A percentile compares a stretch with the other conserved stretches of the same genome.
Conservation (phyloP, 2,888 invertebrate genomes). For the Acronicta leporina region DNA sequence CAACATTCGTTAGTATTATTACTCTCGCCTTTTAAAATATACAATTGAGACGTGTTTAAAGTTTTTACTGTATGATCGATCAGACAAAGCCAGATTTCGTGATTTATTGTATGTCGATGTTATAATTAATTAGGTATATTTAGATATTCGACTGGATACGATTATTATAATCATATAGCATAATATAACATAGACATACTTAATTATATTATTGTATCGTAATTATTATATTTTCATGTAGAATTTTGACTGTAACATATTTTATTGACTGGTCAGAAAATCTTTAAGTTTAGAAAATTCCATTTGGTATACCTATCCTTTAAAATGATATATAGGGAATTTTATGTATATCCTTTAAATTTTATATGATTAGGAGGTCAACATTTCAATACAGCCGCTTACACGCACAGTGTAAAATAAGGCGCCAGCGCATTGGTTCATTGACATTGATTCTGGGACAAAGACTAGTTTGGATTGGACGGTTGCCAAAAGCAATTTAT, state of each 20-base stretch:
- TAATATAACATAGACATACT: too few relatives aligned
- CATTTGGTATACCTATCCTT: too few relatives aligned
- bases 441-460: constrained; percentile 77
- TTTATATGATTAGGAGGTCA: constrained; percentile 16
- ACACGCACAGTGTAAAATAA: constrained; percentile 44
- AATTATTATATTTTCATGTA: too few relatives aligned
- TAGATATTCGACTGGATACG: too few relatives aligned
- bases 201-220: too few relatives aligned
- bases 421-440: constrained; percentile 69
- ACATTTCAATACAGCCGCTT: constrained; percentile 39
- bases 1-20: constrained; percentile 51
- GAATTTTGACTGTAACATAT: too few relatives aligned
- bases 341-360: not conserved
- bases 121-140: too few relatives aligned
- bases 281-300: too few relatives aligned
- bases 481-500: constrained; percentile 74
- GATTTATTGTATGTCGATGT: too few relatives aligned
- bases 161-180: too few relatives aligned
- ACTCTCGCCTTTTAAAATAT: constrained; percentile 48
- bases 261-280: too few relatives aligned
- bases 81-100: not conserved
- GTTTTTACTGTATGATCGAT: constrained; percentile 11
- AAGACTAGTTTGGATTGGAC: constrained; percentile 72
- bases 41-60: constrained; percentile 43
- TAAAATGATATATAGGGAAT: too few relatives aligned